phyloP scores from a whole-genome alignment of 1,140 invertebrate species.

The Brachionus asplanchnoidis region DNA sequence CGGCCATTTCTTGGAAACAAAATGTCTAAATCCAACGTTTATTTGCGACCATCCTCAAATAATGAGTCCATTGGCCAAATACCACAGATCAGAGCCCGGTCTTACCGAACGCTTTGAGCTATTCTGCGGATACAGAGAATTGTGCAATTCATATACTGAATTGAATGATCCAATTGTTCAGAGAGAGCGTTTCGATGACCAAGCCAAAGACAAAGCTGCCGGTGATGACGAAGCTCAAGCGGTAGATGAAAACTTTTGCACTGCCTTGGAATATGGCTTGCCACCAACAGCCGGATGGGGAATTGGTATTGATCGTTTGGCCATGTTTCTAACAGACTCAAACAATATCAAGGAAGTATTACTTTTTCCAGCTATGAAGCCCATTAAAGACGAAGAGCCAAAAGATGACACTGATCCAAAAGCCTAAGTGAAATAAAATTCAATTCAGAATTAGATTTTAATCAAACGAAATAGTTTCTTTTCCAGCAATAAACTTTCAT shows the following conservation, averaged over 20 bases:
- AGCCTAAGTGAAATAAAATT: too few relatives aligned
- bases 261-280: slow-evolving; percentile 92
- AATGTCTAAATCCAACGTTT: slow-evolving; percentile 92
- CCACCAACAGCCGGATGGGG: slow-evolving; percentile 98
- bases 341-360: slow-evolving; percentile 88
- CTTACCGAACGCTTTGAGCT: slow-evolving; percentile 94
- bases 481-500: too few relatives aligned
- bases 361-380: slow-evolving; percentile 66
- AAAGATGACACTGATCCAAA: background rate
- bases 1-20: slow-evolving; percentile 90
- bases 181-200: slow-evolving; percentile 83
- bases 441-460: too few relatives aligned
- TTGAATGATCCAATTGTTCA: slow-evolving; percentile 95
- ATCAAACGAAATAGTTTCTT: too few relatives aligned
- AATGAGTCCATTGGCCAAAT: slow-evolving; percentile 98
- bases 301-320: slow-evolving; percentile 86
- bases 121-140: slow-evolving; percentile 93
- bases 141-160: slow-evolving; percentile 98
- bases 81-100: slow-evolving; percentile 78
- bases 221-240: slow-evolving; percentile 97
- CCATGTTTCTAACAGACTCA: slow-evolving; percentile 96
- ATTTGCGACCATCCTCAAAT: slow-evolving; percentile 96
- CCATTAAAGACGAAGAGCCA: slow-evolving; percentile 44
- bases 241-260: slow-evolving; percentile 95
- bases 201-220: slow-evolving; percentile 90